These are phyloP conservation scores for Pocillopora grandis DNA, from an alignment of 92 coral and sea anemone species.

Conservation along the genomic window DNA sequence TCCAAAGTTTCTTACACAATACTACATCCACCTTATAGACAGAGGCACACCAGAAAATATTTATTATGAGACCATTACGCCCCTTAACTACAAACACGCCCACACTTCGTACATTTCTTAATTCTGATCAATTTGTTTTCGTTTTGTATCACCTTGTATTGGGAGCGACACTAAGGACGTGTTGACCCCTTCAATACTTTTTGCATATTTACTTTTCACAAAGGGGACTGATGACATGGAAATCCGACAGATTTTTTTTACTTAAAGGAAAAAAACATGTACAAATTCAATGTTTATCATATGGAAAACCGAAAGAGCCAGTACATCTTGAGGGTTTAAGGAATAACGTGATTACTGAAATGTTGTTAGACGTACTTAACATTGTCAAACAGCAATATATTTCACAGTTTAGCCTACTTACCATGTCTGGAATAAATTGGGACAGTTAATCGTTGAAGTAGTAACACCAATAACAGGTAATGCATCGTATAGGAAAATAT, in stretches of 20 bases:
- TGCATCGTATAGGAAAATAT: slow-evolving; percentile 27
- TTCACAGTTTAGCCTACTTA: background rate
- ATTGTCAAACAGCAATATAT: background rate
- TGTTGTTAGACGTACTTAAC: background rate
- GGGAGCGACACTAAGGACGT: no score
- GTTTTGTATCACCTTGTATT: background rate
- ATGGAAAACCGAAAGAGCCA: background rate
- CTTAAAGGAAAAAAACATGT: background rate
- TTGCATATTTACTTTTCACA: background rate
- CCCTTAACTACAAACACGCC: background rate
- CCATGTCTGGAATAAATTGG: slow-evolving; percentile 18
- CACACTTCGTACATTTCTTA: background rate
- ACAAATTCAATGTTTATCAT: background rate
- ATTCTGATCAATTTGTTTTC: background rate
- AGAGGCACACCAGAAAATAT: background rate
- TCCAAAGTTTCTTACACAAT: background rate
- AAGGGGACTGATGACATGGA: background rate
- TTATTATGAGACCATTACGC: background rate
- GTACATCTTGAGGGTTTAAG: background rate
- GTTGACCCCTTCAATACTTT: background rate
- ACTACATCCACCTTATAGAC: no score
- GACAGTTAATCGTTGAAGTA: slow-evolving; percentile 25
- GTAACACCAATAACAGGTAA: slow-evolving; percentile 36
- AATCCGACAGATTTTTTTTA: background rate
- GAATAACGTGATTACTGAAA: background rate